Evolutionary conservation across 2,113 vertebrate genomes (phyloP), one percentile per base, ranked within the genome.

Genomic region (Hypocryptadius cinnamomeus): DNA sequence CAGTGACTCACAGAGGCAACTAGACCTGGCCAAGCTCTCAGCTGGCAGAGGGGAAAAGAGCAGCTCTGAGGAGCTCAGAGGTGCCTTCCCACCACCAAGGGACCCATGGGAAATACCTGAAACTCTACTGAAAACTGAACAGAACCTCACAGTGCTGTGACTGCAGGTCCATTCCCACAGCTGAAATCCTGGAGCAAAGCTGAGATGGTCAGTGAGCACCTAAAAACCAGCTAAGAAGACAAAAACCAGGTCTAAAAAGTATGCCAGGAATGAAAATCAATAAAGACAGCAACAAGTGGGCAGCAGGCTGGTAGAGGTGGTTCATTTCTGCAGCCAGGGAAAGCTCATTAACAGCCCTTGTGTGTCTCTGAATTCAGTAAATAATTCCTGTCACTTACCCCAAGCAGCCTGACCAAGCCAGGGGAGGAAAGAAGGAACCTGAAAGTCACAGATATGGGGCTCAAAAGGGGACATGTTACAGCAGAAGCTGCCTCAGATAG

Each of bases 61-160:
- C 1, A 21, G 63, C 45, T 33, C 42, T n/a, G 39, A 44, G 39
- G 28, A 50, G 10, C 35, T 22, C 39, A 22, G 39, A 23, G 10
- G 23, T 12, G 33, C 60, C 31, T 73, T 35, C 19, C 40, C 40
- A 33, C 6, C 37, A 63, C 23, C 27, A 48, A 47, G 4, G 15
- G 30, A 9, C 16, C 17, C 37, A 50, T 0, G 0, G 15, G 18
- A 84, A 71, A 30, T 10, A 69, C 64, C 60, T 8, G 22, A 39
- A 80, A 66, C 31, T 40, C 57, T n/a, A 11, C 51, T 18, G 42
- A 59, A 51, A 69, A 22, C 28, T 8, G 30, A 60, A 40, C 19
- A 68, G 19, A 77, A 53, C 13, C 35, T 47, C 8, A 5, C 22
- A 28, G 24, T 3, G 6, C 53, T 42, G 25, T 8, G 70, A 56